These are phyloP conservation scores for Erythrolamprus reginae DNA, from an alignment of 2,113 vertebrate species.

Conservation along the genomic window DNA sequence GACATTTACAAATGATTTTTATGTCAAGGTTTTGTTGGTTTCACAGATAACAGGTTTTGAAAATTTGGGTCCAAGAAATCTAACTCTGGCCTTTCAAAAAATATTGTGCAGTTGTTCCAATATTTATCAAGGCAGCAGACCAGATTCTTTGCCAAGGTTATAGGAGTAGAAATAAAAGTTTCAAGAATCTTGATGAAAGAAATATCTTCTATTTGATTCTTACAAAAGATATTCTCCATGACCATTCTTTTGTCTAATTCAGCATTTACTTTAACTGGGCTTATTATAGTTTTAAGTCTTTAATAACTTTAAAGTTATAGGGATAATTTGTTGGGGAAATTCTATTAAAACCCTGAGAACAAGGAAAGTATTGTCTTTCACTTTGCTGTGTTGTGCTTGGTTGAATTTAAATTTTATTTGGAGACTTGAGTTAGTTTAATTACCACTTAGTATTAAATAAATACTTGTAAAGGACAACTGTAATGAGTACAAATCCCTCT, in stretches of 20 bases:
- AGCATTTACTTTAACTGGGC: not conserved
- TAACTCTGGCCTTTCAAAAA: not conserved
- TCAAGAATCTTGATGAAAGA: not conserved
- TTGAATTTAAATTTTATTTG: not conserved
- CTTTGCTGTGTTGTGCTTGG: not conserved
- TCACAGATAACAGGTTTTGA: not conserved
- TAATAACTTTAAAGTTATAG: not conserved
- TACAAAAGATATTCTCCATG: not conserved
- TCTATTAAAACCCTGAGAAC: not conserved
- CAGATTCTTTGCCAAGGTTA: fast-evolving
- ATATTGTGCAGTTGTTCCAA: fast-evolving
- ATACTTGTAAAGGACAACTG: not conserved
- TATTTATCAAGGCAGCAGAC: not conserved
- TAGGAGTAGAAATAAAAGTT: fast-evolving
- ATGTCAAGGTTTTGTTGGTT: fast-evolving
- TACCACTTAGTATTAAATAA: slow-evolving; percentile 2
- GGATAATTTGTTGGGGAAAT: slow-evolving; percentile 26
- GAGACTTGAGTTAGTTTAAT: fast-evolving
- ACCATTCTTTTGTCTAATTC: slow-evolving; percentile 1
- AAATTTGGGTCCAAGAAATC: not conserved
- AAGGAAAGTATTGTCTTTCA: not conserved
- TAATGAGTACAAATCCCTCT: not conserved
- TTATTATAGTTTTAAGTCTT: not conserved
- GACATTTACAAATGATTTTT: not conserved
- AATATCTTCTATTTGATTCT: slow-evolving; percentile 2